Conservation (phyloP, 2,888 invertebrate genomes). For the Pocota personata region DNA sequence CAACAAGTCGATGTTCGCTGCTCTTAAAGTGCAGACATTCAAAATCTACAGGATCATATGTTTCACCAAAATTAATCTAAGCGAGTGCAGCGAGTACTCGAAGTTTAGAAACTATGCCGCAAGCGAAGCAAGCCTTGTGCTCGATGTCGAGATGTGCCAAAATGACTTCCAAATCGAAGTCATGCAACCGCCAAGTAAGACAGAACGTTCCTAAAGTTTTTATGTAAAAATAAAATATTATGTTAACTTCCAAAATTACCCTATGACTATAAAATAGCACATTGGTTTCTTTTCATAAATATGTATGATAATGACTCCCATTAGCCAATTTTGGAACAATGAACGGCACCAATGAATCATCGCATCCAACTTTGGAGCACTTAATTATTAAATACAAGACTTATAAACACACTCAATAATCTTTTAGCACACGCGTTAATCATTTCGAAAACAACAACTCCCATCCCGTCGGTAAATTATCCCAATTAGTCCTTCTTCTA, state of each 20-base stretch:
- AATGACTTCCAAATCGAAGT: too few species aligned
- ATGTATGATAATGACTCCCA: neutral
- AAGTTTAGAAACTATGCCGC: too few species aligned
- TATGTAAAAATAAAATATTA: too few species aligned
- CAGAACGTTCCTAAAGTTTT: too few species aligned
- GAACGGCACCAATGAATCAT: neutral
- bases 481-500: slow-evolving; percentile 40
- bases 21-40: too few species aligned
- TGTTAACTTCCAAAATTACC: neutral
- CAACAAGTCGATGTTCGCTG: too few species aligned
- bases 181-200: too few species aligned
- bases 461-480: slow-evolving; percentile 31
- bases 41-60: too few species aligned
- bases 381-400: neutral
- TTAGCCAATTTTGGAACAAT: neutral
- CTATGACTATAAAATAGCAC: neutral
- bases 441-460: neutral
- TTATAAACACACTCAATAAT: neutral
- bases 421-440: slow-evolving; percentile 3
- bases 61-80: too few species aligned
- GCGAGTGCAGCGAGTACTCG: too few species aligned
- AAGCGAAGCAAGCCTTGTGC: too few species aligned
- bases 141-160: too few species aligned
- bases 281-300: neutral
- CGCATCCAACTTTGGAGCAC: neutral